Evolutionary conservation across 2,888 invertebrate genomes (phyloP), one percentile per base, ranked within the genome.

Genomic region (Nudaria mundana): DNA sequence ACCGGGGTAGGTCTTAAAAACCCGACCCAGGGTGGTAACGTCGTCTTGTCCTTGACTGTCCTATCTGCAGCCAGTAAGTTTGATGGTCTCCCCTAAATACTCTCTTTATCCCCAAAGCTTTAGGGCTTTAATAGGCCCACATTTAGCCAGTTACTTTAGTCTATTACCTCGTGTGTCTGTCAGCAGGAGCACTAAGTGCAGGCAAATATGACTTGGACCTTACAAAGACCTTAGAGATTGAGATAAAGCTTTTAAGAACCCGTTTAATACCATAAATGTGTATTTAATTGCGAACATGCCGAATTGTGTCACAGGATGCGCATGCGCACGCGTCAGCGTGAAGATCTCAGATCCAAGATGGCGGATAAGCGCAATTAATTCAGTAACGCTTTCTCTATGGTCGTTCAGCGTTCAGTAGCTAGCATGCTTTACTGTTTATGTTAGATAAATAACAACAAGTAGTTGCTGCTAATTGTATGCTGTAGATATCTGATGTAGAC

Each of bases 341-440:
- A 81, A 79, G 80, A 80, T 79, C 42, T 45, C 56, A 63, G 75
- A 63, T 53, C 39, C 48, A 41, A 63, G 70, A 74, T 69, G 55
- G 57, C 58, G 60, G 72, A 74, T 71, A 72, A 67, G 51, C 58
- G 66, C 76, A 77, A 81, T 84, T 83, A 82, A 81, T 78, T 81
- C 71, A 52, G 81, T 73, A 82, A 81, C 83, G 83, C 85, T 85
- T 84, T 85, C 84, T 70, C 76, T 54, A 48, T 53, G 40, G 28
- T 47, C 37, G 51, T 47, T 41, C 44, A 42, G 37, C 46, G 49
- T 36, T 34, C 39, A 37, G 14, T 36, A 31, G 33, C 29, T 35
- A 28, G 22, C 22, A 39, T 39, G 37, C 34, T 42, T 25, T 32
- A 47, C 33, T 37, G 24, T 51, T 51, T 42, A 41, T 5, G 25